Evolutionary conservation across 2,113 vertebrate species (phyloP).

Genomic region (Larimichthys crocea): DNA sequence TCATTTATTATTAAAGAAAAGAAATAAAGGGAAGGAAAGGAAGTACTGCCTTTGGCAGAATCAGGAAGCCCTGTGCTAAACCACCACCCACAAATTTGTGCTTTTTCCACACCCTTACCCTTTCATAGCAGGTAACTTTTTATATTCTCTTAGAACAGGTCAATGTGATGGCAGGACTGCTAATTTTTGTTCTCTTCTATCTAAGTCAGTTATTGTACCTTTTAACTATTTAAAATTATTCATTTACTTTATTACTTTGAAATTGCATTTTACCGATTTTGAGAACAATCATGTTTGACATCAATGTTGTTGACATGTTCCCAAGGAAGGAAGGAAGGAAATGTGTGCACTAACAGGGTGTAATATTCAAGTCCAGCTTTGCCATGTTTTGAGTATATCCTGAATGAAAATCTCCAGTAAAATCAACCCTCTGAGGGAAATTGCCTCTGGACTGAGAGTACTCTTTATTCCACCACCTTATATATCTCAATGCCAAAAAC

Average conservation of each 20-base stretch:
- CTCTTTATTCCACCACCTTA: background rate
- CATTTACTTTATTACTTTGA: background rate
- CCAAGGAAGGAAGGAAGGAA: background rate
- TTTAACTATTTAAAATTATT: background rate
- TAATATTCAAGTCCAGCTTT: background rate
- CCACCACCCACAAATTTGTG: constrained; percentile 50
- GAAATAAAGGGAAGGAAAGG: constrained; percentile 66
- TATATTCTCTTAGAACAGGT: background rate
- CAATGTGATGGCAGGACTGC: constrained; percentile 12
- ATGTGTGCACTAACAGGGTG: background rate
- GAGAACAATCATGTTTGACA: background rate
- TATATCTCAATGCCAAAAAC: background rate
- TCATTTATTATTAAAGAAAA: constrained; percentile 96
- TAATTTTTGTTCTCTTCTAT: background rate
- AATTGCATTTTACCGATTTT: background rate
- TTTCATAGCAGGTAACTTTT: constrained; percentile 38
- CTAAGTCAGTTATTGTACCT: background rate
- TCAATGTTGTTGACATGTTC: background rate
- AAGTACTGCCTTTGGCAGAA: constrained; percentile 71
- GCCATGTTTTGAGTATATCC: background rate
- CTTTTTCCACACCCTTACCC: constrained; percentile 35
- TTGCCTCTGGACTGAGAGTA: background rate
- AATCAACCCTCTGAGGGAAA: constrained; percentile 15
- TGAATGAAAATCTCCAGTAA: background rate
- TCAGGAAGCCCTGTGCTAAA: constrained; percentile 37